Conservation (phyloP, 2,113 vertebrate species). For the Nerophis lumbriciformis region DNA sequence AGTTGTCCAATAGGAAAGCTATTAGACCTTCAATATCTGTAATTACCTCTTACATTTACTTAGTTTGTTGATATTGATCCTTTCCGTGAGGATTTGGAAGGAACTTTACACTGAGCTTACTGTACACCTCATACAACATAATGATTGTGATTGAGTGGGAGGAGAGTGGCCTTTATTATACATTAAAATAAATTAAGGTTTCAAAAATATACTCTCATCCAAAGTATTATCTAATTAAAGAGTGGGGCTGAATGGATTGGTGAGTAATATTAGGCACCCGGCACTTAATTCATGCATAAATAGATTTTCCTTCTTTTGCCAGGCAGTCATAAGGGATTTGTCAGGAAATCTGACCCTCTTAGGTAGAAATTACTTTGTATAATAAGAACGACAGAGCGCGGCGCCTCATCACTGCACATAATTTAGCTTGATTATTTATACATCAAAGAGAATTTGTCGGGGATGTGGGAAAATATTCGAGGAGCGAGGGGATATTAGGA, state of each 20-base stretch:
- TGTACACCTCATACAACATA: conserved; percentile 59
- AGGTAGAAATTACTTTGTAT: conserved; percentile 98
- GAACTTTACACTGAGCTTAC: conserved; percentile 57
- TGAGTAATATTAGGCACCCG: conserved; percentile 82
- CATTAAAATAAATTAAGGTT: conserved; percentile 95
- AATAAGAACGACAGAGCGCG: conserved; percentile 87
- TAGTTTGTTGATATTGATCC: conserved; percentile 75
- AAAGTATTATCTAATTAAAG: conserved; percentile 94
- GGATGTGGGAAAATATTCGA: conserved; percentile 87
- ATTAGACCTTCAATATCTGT: conserved; percentile 84
- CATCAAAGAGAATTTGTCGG: conserved; percentile 91
- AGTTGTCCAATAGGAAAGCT: conserved; percentile 30
- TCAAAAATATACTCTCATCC: conserved; percentile 86
- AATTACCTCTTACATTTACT: conserved; percentile 89
- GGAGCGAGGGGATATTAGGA: conserved; percentile 69
- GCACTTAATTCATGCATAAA: conserved; percentile 93
- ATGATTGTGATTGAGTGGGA: conserved; percentile 8
- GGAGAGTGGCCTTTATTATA: conserved; percentile 75
- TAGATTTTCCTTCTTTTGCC: conserved; percentile 90
- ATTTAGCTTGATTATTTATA: conserved; percentile 99
- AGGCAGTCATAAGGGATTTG: conserved; percentile 97
- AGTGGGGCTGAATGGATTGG: conserved; percentile 77
- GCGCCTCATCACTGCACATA: conserved; percentile 83
- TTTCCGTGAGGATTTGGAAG: conserved; percentile 77
- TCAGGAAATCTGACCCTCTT: conserved; percentile 99